Evolutionary conservation across 1,140 invertebrate genomes (phyloP).

Genomic region (Trichonephila clavipes): DNA sequence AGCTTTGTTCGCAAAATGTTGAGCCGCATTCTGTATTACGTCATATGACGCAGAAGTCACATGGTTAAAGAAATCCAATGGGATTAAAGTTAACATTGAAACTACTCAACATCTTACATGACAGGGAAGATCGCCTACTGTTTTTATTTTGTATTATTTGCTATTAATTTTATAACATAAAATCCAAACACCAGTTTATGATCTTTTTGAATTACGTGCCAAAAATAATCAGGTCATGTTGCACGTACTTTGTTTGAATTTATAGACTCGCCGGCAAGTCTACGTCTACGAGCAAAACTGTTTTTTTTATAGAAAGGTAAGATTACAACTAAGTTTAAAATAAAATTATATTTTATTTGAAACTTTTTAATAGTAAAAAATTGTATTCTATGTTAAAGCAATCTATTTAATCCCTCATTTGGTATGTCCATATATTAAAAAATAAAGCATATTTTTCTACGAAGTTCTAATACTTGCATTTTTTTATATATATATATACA

Average conservation of each 20-base stretch:
- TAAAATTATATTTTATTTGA: neutral
- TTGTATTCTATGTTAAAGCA: too few relatives aligned
- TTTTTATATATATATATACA: too few relatives aligned
- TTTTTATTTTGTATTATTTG: neutral
- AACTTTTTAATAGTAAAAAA: neutral
- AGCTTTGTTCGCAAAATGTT: conserved; percentile 1
- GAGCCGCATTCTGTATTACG: conserved; percentile 31
- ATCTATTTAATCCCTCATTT: too few relatives aligned
- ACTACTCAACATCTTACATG: conserved; percentile 15
- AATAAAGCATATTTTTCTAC: too few relatives aligned
- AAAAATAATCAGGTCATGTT: neutral
- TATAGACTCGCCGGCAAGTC: neutral
- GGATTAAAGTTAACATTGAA: neutral
- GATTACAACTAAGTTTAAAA: neutral
- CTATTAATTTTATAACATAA: neutral
- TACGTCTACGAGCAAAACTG: neutral
- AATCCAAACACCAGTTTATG: neutral
- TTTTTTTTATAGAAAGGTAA: conserved; percentile 19
- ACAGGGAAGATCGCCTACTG: neutral
- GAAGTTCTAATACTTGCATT: too few relatives aligned
- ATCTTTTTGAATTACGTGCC: conserved; percentile 7
- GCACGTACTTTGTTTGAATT: neutral
- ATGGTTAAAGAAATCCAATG: conserved; percentile 13
- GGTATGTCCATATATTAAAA: too few relatives aligned
- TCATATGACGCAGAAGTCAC: conserved; percentile 54